A percentile compares a stretch with the other conserved stretches of the same genome.
phyloP scores from a whole-genome alignment of 2,113 vertebrate species.

The Neotoma lepida region DNA sequence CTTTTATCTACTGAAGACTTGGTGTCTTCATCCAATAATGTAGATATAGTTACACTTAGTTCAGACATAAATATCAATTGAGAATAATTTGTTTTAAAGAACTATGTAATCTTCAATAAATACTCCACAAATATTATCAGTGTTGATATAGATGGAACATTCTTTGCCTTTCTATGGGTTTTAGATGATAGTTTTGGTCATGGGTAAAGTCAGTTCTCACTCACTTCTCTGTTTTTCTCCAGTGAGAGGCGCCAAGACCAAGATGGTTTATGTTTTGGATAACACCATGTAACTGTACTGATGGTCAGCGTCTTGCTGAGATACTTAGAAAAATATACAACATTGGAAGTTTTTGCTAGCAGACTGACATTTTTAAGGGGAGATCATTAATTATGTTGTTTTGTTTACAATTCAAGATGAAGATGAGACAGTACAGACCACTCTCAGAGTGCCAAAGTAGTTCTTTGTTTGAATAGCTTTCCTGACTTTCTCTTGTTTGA shows the following conservation, averaged over 20 bases:
- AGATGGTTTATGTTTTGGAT: background rate
- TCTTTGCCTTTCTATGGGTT: background rate
- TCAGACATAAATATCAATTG: background rate
- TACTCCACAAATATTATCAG: background rate
- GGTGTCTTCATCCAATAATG: background rate
- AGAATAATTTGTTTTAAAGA: slow-evolving; percentile 6
- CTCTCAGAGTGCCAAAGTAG: background rate
- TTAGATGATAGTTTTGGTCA: background rate
- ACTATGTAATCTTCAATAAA: background rate
- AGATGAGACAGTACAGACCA: background rate
- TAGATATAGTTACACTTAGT: background rate
- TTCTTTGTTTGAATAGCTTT: slow-evolving; percentile 21
- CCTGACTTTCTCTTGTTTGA: background rate
- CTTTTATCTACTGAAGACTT: background rate
- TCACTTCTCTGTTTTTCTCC: slow-evolving; percentile 3
- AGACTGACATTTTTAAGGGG: background rate
- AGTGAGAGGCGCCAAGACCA: background rate
- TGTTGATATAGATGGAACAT: slow-evolving; percentile 14
- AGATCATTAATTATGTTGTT: background rate
- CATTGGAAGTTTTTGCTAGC: background rate
- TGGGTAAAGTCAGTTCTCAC: background rate
- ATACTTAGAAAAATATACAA: slow-evolving; percentile 11
- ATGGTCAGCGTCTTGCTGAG: background rate
- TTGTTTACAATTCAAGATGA: background rate
- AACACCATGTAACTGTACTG: too few species aligned